Conservation (phyloP, 2,113 vertebrate genomes). For the Todiramphus saurophagus region DNA sequence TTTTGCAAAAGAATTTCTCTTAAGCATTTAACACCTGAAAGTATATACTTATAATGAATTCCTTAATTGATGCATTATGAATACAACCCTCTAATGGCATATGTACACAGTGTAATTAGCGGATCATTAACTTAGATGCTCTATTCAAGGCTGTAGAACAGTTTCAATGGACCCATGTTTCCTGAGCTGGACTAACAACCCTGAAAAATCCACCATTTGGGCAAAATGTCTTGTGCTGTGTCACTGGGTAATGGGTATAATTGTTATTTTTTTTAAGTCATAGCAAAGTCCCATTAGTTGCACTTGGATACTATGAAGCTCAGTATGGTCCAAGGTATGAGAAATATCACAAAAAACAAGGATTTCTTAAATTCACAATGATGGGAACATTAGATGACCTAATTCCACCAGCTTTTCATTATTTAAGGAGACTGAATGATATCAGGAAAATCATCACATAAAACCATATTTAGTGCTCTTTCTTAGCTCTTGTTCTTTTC, state of each 20-base stretch:
- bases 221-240: neutral
- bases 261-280: neutral
- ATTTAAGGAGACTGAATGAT: neutral
- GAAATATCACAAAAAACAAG: neutral
- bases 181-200: neutral
- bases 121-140: neutral
- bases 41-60: neutral
- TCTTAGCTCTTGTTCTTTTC: neutral
- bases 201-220: neutral
- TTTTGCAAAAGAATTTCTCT: neutral
- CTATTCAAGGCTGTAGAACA: neutral
- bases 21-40: neutral
- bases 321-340: neutral
- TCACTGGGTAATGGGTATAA: neutral
- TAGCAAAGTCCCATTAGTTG: neutral
- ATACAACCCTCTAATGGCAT: neutral
- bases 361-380: neutral
- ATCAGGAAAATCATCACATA: neutral
- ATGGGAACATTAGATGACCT: neutral
- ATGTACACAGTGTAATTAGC: neutral
- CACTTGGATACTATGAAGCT: neutral
- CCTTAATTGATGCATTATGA: neutral
- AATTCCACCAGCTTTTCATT: neutral
- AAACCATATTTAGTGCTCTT: neutral
- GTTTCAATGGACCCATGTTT: neutral